Base-by-base conservation (phyloP, 2,113 vertebrate genomes). In the Herpetotheres cachinnans region DNA sequence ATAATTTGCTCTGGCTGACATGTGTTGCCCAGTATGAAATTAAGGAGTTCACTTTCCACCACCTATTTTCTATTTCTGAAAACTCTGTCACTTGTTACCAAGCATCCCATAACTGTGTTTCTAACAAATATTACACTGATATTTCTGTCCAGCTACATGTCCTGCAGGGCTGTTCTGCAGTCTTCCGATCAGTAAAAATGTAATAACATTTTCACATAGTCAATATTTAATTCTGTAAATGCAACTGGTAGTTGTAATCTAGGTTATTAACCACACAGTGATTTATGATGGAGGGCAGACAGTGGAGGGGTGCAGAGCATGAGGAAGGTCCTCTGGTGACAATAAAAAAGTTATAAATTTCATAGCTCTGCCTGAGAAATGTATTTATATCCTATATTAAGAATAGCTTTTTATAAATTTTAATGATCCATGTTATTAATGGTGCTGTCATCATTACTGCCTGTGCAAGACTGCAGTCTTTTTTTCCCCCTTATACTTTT, bases 371-470 rank as follows among this genome's bases (percentile, higher is more conserved):
- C 97, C 98, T 95, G 94, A 98, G 97, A 97, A 98, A 98, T 98
- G 97, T 98, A 98, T 99, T 99, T 99, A 99, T 98, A 98, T 97
- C 97, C 98, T 98, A 97, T 98, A 98, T 98, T 99, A 99, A 98
- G 98, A 99, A 99, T 97, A 98, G 97, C 96, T 98, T 98, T 98
- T 99, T 98, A 99, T 99, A 99, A 98, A 99, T 99, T 99, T 99
- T 99, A 99, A 99, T 99, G 98, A 98, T 89, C 97, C 98, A 55
- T 99, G 98, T 99, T 99, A 99, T 99, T 99, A 99, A 99, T 98
- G 98, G 96, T 83, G 82, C 97, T 98, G 98, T 98, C 98, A 98
- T 97, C 97, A 94, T 97, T 97, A 98, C 94, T 89, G 96, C 95
- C 95, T 97, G 70, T 89, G 86, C 94, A 97, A 98, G 89, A 95